Base-by-base conservation (phyloP, 2,888 invertebrate species). In the Drosophila mulleri region DNA sequence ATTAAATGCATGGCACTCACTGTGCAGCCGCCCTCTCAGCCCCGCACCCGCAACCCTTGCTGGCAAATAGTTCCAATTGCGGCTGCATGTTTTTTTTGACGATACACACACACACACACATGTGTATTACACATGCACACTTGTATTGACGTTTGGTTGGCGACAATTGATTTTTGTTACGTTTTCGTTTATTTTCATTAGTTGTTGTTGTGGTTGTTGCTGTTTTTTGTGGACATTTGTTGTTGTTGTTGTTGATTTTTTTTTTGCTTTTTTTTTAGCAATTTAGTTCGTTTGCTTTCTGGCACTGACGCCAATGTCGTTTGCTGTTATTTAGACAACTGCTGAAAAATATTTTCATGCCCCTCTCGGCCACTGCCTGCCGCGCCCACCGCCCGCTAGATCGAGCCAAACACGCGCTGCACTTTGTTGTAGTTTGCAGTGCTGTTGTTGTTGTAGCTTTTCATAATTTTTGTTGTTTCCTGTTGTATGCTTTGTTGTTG, bases 261-360 rank as follows among this genome's bases (percentile, higher is more conserved):
- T n/a, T 64, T 35, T 58, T 67, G 3, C 11, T 32, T 65, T 82
- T 80, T 80, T 85, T 80, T 78, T 78, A 90, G 87, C 87, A 88
- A 90, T 88, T 88, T 88, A 90, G 87, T 90, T 90, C 90, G 86
- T 85, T 89, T 88, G 79, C 88, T 88, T 82, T 83, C 88, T 77
- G 82, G 79, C 74, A 72, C 80, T 75, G 83, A 66, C 65, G 65
- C 70, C 65, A 69, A 61, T 65, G 75, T 62, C 76, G 78, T 70
- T 83, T 45, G 82, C 71, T 73, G 71, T 84, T 89, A 87, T 89
- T 85, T 84, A 84, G 89, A 89, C 85, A 85, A 89, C 89, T 85
- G 88, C 80, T 89, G 88, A 87, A 87, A 89, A 84, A 79, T 83
- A 83, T 71, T 80, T 83, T 66, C 72, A 78, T 75, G 67, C 75